Evolutionary conservation across 2,113 vertebrate genomes (phyloP), one percentile per base, ranked within the genome.

Genomic region (Colius striatus): DNA sequence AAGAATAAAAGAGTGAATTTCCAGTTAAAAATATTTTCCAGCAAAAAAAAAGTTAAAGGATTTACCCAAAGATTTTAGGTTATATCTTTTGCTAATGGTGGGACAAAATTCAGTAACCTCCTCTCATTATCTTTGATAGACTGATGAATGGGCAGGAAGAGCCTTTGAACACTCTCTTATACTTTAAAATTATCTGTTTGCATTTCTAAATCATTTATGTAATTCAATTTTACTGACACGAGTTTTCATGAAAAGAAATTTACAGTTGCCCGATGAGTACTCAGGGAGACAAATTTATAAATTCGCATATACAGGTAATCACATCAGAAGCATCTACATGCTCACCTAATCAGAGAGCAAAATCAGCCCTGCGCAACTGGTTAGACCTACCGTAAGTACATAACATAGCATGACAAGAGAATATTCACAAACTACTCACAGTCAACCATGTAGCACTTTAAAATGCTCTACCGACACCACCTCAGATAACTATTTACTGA

Each of bases 241-340:
- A 84, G 68, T 95, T 94, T 95, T 95, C 62, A 62, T 89, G 25
- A 70, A 90, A 96, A 87, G 19, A 92, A 83, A 84, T 77, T 67
- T 85, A 22, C 22, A 18, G 54, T 85, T 95, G 38, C 60, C 60
- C 73, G 29, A 2, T 62, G 87, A 87, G 16, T 77, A 47, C 81
- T 63, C 34, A 34, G 5, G 1, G 63, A 87, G 32, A 76, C 32
- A 68, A 78, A 34, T 62, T 73, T 83, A 91, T 19, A 12, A 67
- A 74, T 78, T 89, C 67, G 22, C 11, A 55, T 26, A 18, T 66
- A 34, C 47, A 82, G 94, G 20, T 65, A 89, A 68, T 60, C 73
- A 34, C 36, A 43, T 73, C 58, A 92, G 62, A 71, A 90, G 47
- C 27, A 77, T 38, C 51, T 70, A 48, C 18, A 50, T 36, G 20